Evolutionary conservation across 2,797 vertebrate genomes (phyloP).

Genomic region (Ctenopoma kingsleyae): DNA sequence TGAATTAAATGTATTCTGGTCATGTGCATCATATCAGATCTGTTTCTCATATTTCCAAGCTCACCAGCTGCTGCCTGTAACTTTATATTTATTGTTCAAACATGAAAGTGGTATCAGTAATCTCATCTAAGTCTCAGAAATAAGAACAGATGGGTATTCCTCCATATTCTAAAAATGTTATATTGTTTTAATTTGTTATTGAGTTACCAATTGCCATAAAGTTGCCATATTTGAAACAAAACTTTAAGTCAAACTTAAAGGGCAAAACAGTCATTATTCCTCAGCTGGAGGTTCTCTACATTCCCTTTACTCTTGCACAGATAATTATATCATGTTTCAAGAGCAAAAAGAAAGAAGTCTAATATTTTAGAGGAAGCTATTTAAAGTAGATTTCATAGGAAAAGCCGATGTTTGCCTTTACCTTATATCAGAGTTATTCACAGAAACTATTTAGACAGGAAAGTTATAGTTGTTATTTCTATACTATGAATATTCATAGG

Average conservation of each 20-base stretch:
- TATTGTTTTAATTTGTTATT: neutral
- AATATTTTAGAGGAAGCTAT: conserved; percentile 48
- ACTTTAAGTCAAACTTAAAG: conserved; percentile 30
- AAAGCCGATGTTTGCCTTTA: conserved; percentile 76
- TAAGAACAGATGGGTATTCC: neutral
- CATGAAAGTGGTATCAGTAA: neutral
- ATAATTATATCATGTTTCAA: conserved; percentile 34
- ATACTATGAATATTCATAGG: neutral
- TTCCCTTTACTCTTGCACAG: conserved; percentile 60
- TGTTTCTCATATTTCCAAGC: neutral
- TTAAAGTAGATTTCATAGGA: conserved; percentile 56
- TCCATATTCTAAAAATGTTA: neutral
- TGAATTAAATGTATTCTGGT: neutral
- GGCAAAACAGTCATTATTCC: conserved; percentile 14
- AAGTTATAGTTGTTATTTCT: conserved; percentile 34
- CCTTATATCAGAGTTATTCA: conserved; percentile 50
- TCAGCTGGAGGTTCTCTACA: conserved; percentile 21
- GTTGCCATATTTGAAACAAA: conserved; percentile 14
- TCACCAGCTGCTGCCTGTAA: neutral
- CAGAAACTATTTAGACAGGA: conserved; percentile 34
- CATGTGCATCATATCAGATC: too few species aligned
- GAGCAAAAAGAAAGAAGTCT: conserved; percentile 22
- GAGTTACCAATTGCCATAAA: neutral
- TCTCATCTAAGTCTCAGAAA: neutral
- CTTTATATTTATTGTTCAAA: neutral